These are phyloP conservation scores for Pontoporia blainvillei DNA, from an alignment of 2,113 vertebrate species.

Conservation along the genomic window DNA sequence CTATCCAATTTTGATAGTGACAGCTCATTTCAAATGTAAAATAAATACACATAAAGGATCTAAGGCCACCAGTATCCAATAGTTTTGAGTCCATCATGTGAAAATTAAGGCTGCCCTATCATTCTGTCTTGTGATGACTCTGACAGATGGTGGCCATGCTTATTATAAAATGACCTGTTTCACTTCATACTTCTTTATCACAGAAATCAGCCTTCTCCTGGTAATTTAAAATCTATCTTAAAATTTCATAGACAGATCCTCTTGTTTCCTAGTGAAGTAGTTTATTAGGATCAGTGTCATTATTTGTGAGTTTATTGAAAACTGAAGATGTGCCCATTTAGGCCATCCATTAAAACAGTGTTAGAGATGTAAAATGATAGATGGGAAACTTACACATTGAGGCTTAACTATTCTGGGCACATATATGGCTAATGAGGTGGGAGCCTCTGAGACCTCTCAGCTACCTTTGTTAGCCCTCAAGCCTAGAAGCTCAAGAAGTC, in stretches of 20 bases:
- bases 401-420: slow-evolving; percentile 50
- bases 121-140: slow-evolving; percentile 24
- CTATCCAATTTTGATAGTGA: slow-evolving; percentile 22
- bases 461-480: background rate
- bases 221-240: slow-evolving; percentile 72
- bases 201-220: slow-evolving; percentile 61
- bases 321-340: slow-evolving; percentile 51
- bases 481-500: background rate
- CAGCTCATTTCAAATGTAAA: slow-evolving; percentile 61
- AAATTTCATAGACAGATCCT: slow-evolving; percentile 59
- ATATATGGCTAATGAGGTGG: slow-evolving; percentile 51
- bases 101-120: slow-evolving; percentile 50
- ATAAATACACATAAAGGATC: slow-evolving; percentile 56
- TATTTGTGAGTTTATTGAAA: slow-evolving; percentile 74
- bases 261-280: slow-evolving; percentile 6
- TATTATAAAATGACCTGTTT: slow-evolving; percentile 67
- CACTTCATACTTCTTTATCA: slow-evolving; percentile 70
- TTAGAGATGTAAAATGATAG: slow-evolving; percentile 63
- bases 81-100: slow-evolving; percentile 65
- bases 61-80: slow-evolving; percentile 51
- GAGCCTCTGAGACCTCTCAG: slow-evolving; percentile 35
- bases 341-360: slow-evolving; percentile 44
- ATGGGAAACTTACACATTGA: slow-evolving; percentile 41
- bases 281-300: slow-evolving; percentile 57
- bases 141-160: slow-evolving; percentile 61